Conservation (phyloP, 2,888 invertebrate species). For the Alitta virens region DNA sequence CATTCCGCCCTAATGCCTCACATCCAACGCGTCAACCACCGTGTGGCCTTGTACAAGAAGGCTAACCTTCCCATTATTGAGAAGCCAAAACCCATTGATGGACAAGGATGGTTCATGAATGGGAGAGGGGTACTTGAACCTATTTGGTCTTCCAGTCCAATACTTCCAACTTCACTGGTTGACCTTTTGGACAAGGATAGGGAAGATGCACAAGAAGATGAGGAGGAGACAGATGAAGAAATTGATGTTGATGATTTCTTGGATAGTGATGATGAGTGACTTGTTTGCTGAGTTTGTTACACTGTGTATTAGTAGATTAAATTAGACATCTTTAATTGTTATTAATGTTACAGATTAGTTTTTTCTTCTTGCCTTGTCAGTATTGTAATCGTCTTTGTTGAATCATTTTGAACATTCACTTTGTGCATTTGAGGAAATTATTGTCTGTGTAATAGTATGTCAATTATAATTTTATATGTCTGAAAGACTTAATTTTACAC, state of each 20-base stretch:
- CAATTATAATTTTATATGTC: too few species aligned
- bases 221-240: background rate
- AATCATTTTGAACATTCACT: too few species aligned
- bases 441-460: too few species aligned
- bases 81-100: constrained; percentile 6
- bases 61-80: constrained; percentile 1
- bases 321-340: too few species aligned
- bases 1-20: background rate
- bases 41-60: constrained; percentile 6
- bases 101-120: constrained; percentile 1
- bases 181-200: constrained; percentile 5
- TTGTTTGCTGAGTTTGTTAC: too few species aligned
- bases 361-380: too few species aligned
- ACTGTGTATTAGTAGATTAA: too few species aligned
- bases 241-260: background rate
- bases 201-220: background rate
- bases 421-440: too few species aligned
- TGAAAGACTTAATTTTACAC: too few species aligned
- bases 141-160: background rate
- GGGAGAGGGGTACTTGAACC: constrained; percentile 8
- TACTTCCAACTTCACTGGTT: constrained; percentile 10
- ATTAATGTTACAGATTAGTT: too few species aligned
- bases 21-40: constrained; percentile 14
- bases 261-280: background rate
- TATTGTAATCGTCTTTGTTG: too few species aligned